phyloP scores from a whole-genome alignment of 2,113 vertebrate species.

The Daboia siamensis region DNA sequence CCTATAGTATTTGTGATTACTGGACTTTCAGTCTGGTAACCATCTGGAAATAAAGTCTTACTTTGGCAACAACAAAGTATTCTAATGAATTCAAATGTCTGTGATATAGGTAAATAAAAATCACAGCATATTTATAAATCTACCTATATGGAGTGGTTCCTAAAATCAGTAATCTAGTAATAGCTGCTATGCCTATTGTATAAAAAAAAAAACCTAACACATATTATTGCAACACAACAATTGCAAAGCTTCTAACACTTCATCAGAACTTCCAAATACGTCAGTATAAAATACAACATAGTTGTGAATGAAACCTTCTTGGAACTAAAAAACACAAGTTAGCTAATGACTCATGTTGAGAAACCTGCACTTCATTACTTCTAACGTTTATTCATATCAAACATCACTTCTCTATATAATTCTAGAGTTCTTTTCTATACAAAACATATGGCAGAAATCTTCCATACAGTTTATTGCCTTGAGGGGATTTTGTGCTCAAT shows the following conservation, averaged over 20 bases:
- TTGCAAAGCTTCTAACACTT: neutral
- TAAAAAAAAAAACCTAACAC: neutral
- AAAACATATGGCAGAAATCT: slow-evolving; percentile 51
- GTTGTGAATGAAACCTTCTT: slow-evolving; percentile 2
- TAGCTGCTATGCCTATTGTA: neutral
- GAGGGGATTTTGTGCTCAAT: slow-evolving; percentile 42
- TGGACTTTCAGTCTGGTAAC: slow-evolving; percentile 2
- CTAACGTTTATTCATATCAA: slow-evolving; percentile 33
- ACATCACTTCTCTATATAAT: slow-evolving; percentile 37
- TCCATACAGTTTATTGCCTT: slow-evolving; percentile 39
- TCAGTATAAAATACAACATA: neutral
- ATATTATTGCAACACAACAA: neutral
- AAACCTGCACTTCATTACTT: slow-evolving; percentile 36
- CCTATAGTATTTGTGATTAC: neutral
- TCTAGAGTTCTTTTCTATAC: slow-evolving; percentile 31
- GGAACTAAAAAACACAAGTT: neutral
- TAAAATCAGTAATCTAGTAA: neutral
- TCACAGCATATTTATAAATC: neutral
- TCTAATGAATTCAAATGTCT: neutral
- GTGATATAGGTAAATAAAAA: neutral
- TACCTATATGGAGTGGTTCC: neutral
- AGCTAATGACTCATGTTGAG: slow-evolving; percentile 37
- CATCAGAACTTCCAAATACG: slow-evolving; percentile 17
- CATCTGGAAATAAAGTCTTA: neutral
- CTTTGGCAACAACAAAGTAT: neutral